Evolutionary conservation across 2,113 vertebrate species (phyloP).

Genomic region (Heteronetta atricapilla): DNA sequence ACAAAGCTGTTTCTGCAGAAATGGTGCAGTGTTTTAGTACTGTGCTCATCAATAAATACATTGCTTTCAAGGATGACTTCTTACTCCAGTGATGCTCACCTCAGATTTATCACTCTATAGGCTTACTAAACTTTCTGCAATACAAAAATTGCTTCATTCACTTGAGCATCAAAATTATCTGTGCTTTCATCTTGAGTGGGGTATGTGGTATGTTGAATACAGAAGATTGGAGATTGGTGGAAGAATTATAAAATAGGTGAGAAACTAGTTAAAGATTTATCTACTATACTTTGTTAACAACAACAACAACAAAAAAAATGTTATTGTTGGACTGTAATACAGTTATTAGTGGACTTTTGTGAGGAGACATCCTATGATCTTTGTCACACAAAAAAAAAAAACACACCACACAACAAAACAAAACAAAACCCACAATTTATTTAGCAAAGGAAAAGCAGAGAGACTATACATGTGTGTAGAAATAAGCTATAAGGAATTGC

Average conservation of each 20-base stretch:
- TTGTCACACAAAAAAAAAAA: background rate
- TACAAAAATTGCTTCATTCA: background rate
- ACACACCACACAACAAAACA: no score
- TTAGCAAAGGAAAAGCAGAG: background rate
- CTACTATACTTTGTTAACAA: background rate
- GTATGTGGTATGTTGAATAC: background rate
- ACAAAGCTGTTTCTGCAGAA: background rate
- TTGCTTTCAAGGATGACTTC: background rate
- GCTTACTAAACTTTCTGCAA: background rate
- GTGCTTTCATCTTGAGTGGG: background rate
- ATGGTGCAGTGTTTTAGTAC: background rate
- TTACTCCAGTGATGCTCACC: background rate
- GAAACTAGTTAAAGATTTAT: background rate
- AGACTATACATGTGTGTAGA: accelerated
- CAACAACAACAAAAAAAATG: background rate
- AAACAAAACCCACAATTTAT: background rate
- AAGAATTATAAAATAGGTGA: background rate
- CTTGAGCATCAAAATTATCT: background rate
- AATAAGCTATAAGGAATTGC: background rate
- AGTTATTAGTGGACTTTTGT: background rate
- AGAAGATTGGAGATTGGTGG: background rate
- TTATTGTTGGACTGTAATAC: background rate
- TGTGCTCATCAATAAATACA: background rate
- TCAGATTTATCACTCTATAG: background rate
- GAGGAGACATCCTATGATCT: background rate